Conservation (phyloP, 35 echinoderm and acorn worm genomes). For the Apostichopus japonicus region DNA sequence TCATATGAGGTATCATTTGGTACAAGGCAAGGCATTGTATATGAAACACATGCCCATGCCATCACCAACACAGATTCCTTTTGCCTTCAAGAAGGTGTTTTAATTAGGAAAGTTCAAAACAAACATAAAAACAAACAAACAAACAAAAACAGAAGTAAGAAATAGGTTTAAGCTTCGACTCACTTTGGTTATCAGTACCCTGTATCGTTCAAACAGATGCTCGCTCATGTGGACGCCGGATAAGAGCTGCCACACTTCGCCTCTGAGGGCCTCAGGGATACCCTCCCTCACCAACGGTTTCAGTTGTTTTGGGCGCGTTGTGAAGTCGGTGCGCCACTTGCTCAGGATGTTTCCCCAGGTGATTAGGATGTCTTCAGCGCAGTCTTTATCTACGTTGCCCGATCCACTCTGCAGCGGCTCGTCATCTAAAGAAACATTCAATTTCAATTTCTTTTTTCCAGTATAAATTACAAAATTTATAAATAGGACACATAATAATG, state of each 20-base stretch:
- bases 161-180: background rate
- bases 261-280: slow-evolving; percentile 88
- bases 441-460: background rate
- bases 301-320: slow-evolving; percentile 79
- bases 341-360: slow-evolving; percentile 83
- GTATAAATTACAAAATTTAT: no score
- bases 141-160: no score
- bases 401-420: slow-evolving; percentile 95
- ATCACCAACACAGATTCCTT: no score
- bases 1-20: no score
- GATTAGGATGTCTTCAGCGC: slow-evolving; percentile 83
- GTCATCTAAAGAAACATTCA: slow-evolving; percentile 64
- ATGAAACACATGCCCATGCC: no score
- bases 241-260: slow-evolving; percentile 97
- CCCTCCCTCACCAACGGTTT: slow-evolving; percentile 83
- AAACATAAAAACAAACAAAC: no score
- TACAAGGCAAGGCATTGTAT: no score
- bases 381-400: slow-evolving; percentile 92
- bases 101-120: no score
- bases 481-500: no score
- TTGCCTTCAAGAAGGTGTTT: no score
- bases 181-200: slow-evolving; percentile 89
- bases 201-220: slow-evolving; percentile 81
- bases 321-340: slow-evolving; percentile 85
- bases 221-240: slow-evolving; percentile 86